Percentiles rank a stretch among this genome's conserved stretches.
These are phyloP conservation scores for Tauraco hartlaubi DNA, from an alignment of 2,797 vertebrate species.

Conservation along the genomic window DNA sequence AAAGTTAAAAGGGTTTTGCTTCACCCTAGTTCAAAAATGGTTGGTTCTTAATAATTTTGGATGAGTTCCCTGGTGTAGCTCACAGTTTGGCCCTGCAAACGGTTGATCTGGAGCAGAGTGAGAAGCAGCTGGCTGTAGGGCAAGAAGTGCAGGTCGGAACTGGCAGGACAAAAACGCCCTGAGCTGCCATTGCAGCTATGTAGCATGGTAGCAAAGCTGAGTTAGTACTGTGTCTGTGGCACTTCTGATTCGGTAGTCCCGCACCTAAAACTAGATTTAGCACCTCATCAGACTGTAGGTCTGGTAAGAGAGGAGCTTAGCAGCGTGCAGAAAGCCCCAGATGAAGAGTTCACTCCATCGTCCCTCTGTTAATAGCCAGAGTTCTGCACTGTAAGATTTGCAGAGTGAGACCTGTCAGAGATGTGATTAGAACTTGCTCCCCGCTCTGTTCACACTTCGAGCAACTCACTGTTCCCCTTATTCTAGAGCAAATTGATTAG, in stretches of 20 bases:
- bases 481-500: slow-evolving; percentile 27
- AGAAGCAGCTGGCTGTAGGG: neutral
- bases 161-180: rapidly evolving
- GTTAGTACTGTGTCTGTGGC: rapidly evolving
- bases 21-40: neutral
- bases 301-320: neutral
- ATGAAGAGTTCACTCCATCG: neutral
- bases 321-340: neutral
- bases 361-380: neutral
- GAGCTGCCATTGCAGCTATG: neutral
- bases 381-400: neutral
- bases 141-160: neutral
- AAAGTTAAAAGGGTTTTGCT: neutral
- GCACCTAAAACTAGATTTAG: neutral
- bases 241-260: neutral
- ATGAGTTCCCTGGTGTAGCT: neutral
- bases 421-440: slow-evolving; percentile 1
- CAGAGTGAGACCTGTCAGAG: slow-evolving; percentile 3
- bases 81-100: neutral
- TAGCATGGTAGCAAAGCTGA: neutral
- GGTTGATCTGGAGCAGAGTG: neutral
- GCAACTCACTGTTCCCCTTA: neutral
- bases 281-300: rapidly evolving
- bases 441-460: neutral
- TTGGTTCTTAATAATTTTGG: neutral